Evolutionary conservation across 1,140 invertebrate species (phyloP), one percentile per base, ranked within the genome.

Genomic region (Trichonephila clavipes): DNA sequence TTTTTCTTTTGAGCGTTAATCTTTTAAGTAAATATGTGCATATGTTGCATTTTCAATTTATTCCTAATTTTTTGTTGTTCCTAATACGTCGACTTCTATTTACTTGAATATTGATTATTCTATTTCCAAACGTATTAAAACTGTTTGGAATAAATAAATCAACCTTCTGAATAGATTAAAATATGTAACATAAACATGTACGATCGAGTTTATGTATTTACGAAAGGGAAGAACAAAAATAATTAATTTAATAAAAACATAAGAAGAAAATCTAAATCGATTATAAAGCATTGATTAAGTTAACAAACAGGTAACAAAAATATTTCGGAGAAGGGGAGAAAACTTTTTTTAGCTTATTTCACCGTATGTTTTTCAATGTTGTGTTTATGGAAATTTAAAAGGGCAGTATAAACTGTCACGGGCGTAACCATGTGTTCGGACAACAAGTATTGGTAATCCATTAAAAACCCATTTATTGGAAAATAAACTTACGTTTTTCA

Each of bases 391-490:
- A 18, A 77, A 8, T 34, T 77, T 77, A 77, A 77, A 77, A 40
- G 72, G 34, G 12, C 72, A 34, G 4, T 77, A 18, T 34, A 77
- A 77, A 34, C 1, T 77, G 72, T 77, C 34, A 1, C 14, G 12
- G 34, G 34, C 14, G 34, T 14, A 77, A 77, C 40, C 16, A 28
- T 2, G 8, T 18, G 28, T 24, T 5, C 69, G 28, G 72, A 77
- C 72, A 40, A 77, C 72, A 77, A 14, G 14, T 77, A 77, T 77
- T 77, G 82, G 44, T 58, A 85, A 58, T 28, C 19, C 58, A 85
- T 85, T 58, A 85, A 85, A 85, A 85, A 85, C 19, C 44, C 82
- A 85, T 85, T 85, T 85, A 51, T 44, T 58, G 24, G 58, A n/a
- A 21, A 44, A 44, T 82, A 3, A 21, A 34, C 21, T 85, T 85